A percentile compares a stretch with the other conserved stretches of the same genome.
phyloP scores from a whole-genome alignment of 2,888 invertebrate species.

The Apamea anceps region DNA sequence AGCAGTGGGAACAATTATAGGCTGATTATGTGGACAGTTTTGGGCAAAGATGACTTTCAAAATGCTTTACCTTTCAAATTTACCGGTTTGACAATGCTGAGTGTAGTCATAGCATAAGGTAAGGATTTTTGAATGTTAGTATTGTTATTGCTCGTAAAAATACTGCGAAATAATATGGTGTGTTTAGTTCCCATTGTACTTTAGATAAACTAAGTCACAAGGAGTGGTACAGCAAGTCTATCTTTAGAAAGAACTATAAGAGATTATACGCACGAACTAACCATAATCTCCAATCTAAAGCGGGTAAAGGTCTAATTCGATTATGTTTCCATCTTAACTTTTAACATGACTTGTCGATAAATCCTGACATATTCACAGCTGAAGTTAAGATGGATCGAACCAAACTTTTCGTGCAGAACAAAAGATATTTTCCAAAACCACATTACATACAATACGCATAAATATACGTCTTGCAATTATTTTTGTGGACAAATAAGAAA shows the following conservation, averaged over 20 bases:
- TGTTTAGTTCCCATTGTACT: not conserved
- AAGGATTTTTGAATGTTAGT: too few relatives aligned
- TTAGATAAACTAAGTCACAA: not conserved
- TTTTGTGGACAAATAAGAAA: slow-evolving; percentile 35
- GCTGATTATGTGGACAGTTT: not conserved
- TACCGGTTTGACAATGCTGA: not conserved
- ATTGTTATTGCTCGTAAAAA: not conserved
- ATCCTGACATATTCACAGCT: slow-evolving; percentile 29
- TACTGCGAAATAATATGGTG: not conserved
- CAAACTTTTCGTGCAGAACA: slow-evolving; percentile 21
- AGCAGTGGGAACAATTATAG: not conserved
- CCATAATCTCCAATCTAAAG: slow-evolving; percentile 16
- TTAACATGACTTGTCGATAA: slow-evolving; percentile 38
- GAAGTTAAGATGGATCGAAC: slow-evolving; percentile 30
- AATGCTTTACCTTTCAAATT: not conserved
- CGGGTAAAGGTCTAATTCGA: slow-evolving; percentile 36
- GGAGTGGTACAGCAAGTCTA: not conserved
- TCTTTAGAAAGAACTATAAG: slow-evolving; percentile 4
- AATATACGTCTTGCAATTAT: slow-evolving; percentile 14
- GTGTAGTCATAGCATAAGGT: not conserved
- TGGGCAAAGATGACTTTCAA: not conserved
- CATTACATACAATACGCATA: slow-evolving; percentile 12
- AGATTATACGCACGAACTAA: slow-evolving; percentile 10
- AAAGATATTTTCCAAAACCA: slow-evolving; percentile 10
- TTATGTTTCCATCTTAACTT: slow-evolving; percentile 36